Evolutionary conservation across 2,888 invertebrate genomes (phyloP), one percentile per base, ranked within the genome.

Genomic region (Lithophane leautieri): DNA sequence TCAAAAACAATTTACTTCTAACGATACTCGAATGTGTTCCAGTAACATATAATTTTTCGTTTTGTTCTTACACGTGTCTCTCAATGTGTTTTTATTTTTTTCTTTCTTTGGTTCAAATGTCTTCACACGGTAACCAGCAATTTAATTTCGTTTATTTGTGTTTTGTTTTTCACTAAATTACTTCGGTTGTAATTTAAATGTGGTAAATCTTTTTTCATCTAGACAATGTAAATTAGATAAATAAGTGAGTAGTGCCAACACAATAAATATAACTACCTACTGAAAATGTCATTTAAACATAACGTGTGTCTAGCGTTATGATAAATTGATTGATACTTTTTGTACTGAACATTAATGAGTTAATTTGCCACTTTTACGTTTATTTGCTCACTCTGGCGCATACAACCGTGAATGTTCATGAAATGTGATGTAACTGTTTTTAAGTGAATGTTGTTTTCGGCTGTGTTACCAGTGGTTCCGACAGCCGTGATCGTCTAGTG

Each of bases 401-500:
- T 52, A 22, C 56, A 69, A 74, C 70, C 68, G 70, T 65, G 54
- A 79, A 70, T 60, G 58, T 42, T 70, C 81, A 19, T n/a, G 62
- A 78, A 60, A 60, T 52, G 50, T 79, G 25, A 75, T 61, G 68
- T 65, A 83, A 82, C 16, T 25, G 19, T 34, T 52, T 63, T 61
- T 34, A 69, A 69, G 42, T 16, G 56, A 66, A 66, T 60, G 73
- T 61, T 61, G 11, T 76, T 84, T 91, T 90, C 89, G 86, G 69
- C 88, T 93, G 94, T 12, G 16, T 16, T 63, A 34, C 7, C 58
- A 73, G 60, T 44, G 47, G 84, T 85, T 85, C 81, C 81, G 67
- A 76, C n/a, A 85, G 85, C 97, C 97, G 97, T 97, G 97, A 97
- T 97, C 97, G 97, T 97, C 97, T 97, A 97, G 97, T 97, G 97